Evolutionary conservation across 2,888 invertebrate genomes (phyloP).

Genomic region (Invenusta paracnida): DNA sequence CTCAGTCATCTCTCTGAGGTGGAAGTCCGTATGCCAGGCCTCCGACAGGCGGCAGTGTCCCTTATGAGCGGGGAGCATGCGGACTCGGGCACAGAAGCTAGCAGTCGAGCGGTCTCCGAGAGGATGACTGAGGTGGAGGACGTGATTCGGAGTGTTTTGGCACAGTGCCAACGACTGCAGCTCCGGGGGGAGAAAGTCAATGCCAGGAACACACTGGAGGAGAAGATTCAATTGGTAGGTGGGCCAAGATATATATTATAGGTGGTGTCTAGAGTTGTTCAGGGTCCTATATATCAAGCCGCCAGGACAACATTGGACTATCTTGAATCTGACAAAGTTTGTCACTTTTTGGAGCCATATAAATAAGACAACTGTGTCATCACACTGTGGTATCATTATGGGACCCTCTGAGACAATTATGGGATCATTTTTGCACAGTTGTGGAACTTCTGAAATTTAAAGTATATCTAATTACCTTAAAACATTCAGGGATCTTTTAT

Average conservation of each 20-base stretch:
- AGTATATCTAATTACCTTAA: too few relatives aligned
- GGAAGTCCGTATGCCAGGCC: slow-evolving; percentile 31
- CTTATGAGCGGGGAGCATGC: slow-evolving; percentile 3
- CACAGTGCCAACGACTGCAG: not conserved
- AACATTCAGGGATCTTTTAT: too few relatives aligned
- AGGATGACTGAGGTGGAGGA: slow-evolving; percentile 4
- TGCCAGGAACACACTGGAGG: not conserved
- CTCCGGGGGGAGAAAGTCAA: not conserved
- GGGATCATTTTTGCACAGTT: too few relatives aligned
- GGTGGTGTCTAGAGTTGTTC: too few relatives aligned
- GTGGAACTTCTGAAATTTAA: too few relatives aligned
- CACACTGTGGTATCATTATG: too few relatives aligned
- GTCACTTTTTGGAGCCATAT: too few relatives aligned
- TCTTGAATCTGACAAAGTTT: not conserved
- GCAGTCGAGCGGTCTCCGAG: not conserved
- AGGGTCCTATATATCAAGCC: not conserved
- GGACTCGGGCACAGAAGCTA: not conserved
- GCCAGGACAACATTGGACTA: not conserved
- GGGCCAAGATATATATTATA: too few relatives aligned
- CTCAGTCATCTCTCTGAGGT: slow-evolving; percentile 14
- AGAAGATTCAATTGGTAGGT: not conserved
- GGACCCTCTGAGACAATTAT: too few relatives aligned
- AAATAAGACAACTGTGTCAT: too few relatives aligned
- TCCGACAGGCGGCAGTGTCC: not conserved
- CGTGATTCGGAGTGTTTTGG: not conserved